Base-by-base conservation (phyloP, 1,140 invertebrate genomes). In the Drosophila leontia region DNA sequence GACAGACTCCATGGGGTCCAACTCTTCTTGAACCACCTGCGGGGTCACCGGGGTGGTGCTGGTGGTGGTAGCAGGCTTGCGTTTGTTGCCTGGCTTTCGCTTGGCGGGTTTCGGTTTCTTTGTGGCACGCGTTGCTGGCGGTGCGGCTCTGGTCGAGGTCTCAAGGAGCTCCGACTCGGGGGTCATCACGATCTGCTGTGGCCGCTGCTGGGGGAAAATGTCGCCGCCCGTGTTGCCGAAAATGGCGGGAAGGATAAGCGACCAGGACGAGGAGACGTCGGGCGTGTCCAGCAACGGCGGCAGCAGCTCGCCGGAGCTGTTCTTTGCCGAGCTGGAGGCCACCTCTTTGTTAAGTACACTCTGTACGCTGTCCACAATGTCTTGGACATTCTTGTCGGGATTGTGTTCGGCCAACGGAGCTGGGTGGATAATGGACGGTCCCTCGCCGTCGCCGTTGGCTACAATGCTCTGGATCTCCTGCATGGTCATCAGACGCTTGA, bases 381-480 rank as follows among this genome's bases (percentile, higher is more conserved):
- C 96, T 69, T 96, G 95, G 4, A 97, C 96, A 93, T 96, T 95
- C 67, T 95, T 95, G 50, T 95, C 94, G 3, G 95, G 93, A 35
- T 92, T 76, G 80, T 93, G 55, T 84, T 93, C 82, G 7, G 93
- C 53, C 93, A 94, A 37, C 91, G 93, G 71, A 88, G 92, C 29
- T 84, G 93, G 70, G 92, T 94, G 93, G 13, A 94, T 93, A 19
- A 95, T 87, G 23, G 93, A 91, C 3, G 93, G 93, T 62, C 94
- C 93, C 61, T 95, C 95, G 59, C 95, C 94, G 75, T 96, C 96
- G 4, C 96, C 96, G 32, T 95, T 95, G 2, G 96, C 96, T 35
- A 97, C 96, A 58, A 97, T 96, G 47, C 95, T 95, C 88, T 97
- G 96, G 62, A 97, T 97, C 93, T 97, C 96, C 78, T 96, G 94